phyloP scores from a whole-genome alignment of 2,797 vertebrate genomes.

The Enteromius viviparus region DNA sequence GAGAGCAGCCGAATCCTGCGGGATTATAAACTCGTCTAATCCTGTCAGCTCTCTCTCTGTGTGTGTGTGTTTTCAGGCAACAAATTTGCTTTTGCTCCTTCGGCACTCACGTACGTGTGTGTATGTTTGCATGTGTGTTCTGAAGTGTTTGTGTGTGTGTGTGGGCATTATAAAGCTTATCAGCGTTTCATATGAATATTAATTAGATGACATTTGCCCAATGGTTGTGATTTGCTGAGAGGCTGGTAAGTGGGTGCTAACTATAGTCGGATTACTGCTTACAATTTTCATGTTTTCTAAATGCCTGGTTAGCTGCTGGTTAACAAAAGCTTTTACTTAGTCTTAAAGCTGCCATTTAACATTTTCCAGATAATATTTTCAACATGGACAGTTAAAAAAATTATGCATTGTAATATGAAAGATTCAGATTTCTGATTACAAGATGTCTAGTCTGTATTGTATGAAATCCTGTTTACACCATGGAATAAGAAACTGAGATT shows the following conservation, averaged over 20 bases:
- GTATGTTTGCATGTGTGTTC: neutral
- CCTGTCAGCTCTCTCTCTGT: neutral
- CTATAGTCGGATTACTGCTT: neutral
- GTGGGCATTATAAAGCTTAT: neutral
- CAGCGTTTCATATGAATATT: neutral
- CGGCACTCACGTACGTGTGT: neutral
- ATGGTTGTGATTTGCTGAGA: slow-evolving; percentile 1
- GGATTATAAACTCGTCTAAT: slow-evolving; percentile 34
- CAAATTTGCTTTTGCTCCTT: neutral
- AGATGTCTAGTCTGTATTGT: neutral
- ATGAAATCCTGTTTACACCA: neutral
- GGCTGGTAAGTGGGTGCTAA: neutral
- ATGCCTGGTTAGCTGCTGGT: neutral
- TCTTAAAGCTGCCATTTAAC: neutral
- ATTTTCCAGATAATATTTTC: neutral
- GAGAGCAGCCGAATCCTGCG: slow-evolving; percentile 40
- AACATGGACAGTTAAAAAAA: neutral
- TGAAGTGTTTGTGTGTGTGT: neutral
- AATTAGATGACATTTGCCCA: neutral
- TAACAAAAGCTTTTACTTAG: neutral
- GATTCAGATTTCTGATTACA: neutral
- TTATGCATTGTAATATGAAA: neutral
- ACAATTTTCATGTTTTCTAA: neutral
- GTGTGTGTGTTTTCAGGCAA: neutral
- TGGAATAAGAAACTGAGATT: neutral